Evolutionary conservation across 2,797 vertebrate genomes (phyloP).

Genomic region (Neosilurus mollespiculum): DNA sequence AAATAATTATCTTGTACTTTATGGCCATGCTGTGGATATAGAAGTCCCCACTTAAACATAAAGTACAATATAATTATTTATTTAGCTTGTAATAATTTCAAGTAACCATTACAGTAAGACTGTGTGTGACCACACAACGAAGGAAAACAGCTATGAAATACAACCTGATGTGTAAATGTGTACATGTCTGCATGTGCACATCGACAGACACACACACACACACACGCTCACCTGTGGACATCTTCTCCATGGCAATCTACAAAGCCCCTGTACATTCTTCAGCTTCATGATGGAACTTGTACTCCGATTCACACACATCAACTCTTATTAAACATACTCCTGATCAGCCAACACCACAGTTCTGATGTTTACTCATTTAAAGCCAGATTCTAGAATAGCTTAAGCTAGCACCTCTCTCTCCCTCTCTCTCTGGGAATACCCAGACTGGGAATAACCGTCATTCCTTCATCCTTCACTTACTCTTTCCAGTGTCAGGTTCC

Average conservation of each 20-base stretch:
- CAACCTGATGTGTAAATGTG: background rate
- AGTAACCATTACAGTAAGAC: background rate
- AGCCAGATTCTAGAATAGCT: background rate
- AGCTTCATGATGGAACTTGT: constrained; percentile 70
- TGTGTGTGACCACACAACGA: background rate
- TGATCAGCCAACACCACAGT: background rate
- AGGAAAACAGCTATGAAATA: background rate
- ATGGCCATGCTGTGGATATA: no score
- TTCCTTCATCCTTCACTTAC: constrained; percentile 44
- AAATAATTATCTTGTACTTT: no score
- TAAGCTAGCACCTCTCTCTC: background rate
- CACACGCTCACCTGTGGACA: constrained; percentile 3
- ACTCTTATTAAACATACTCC: background rate
- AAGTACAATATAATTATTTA: background rate
- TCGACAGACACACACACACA: constrained; percentile 47
- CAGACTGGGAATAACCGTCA: constrained; percentile 61
- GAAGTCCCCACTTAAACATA: background rate
- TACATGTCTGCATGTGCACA: no score
- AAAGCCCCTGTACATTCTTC: constrained; percentile 66
- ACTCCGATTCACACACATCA: constrained; percentile 1
- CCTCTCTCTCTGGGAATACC: constrained; percentile 21
- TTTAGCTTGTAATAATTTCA: no score
- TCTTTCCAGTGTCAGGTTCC: constrained; percentile 19
- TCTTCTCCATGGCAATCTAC: constrained; percentile 17
- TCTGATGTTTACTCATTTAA: constrained; percentile 45